Conservation (phyloP, 2,888 invertebrate species). For the Kryphioiulus occultus region DNA sequence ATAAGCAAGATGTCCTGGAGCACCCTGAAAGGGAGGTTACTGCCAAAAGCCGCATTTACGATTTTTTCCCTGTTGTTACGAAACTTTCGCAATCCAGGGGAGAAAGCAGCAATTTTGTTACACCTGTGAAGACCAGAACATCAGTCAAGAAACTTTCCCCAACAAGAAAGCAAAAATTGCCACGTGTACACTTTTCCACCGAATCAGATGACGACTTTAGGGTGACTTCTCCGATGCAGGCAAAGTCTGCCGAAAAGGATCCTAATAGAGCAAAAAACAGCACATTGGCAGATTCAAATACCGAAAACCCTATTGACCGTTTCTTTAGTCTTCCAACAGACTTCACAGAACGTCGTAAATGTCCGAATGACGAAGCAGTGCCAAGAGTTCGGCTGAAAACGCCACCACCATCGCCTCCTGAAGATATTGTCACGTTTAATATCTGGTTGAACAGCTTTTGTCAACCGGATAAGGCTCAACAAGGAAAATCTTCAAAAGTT, state of each 20-base stretch:
- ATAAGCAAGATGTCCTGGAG: neutral
- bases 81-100: neutral
- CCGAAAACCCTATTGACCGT: neutral
- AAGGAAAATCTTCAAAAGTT: neutral
- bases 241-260: neutral
- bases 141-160: neutral
- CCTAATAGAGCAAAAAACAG: neutral
- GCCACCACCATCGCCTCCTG: constrained; percentile 2
- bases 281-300: neutral
- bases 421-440: neutral
- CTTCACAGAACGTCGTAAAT: neutral
- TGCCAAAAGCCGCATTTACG: constrained; percentile 24
- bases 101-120: neutral
- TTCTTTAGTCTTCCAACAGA: constrained; percentile 1
- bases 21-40: neutral
- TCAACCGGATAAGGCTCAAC: neutral
- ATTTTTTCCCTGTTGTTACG: constrained; percentile 1
- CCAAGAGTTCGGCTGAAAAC: neutral
- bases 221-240: no score
- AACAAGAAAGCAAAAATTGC: neutral
- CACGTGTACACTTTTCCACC: neutral
- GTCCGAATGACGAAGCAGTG: neutral
- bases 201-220: constrained; percentile 1
- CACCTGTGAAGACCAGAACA: neutral
- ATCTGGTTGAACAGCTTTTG: constrained; percentile 20